Percentiles rank a stretch among this genome's conserved stretches.
Conservation (phyloP, 2,113 vertebrate species). For the Erythrolamprus reginae region DNA sequence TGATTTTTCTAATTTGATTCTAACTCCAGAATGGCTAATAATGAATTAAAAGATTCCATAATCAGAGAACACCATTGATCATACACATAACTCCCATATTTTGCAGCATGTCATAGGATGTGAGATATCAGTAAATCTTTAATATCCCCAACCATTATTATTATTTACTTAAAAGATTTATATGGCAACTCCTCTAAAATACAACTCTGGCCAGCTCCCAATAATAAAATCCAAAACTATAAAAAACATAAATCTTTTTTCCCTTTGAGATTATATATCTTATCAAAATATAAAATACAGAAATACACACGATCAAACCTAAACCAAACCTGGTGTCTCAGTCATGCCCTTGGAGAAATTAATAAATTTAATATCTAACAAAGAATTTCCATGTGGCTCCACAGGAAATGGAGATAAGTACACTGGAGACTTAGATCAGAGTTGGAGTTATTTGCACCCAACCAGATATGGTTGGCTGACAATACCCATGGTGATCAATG, state of each 20-base stretch:
- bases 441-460: background rate
- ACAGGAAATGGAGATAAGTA: background rate
- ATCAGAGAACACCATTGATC: background rate
- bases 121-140: background rate
- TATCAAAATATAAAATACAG: background rate
- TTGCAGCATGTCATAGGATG: background rate
- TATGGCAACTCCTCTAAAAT: background rate
- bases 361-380: background rate
- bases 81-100: background rate
- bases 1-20: background rate
- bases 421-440: background rate
- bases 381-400: background rate
- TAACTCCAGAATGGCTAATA: background rate
- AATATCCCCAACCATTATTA: background rate
- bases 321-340: background rate
- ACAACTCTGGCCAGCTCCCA: background rate
- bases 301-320: background rate
- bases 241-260: background rate
- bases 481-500: background rate
- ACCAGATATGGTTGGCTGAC: background rate
- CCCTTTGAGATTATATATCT: background rate
- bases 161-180: background rate
- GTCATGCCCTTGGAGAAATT: background rate
- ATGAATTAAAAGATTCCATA: background rate
- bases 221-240: background rate